phyloP scores from a whole-genome alignment of 2,888 invertebrate genomes.

The Macrophya annulata region DNA sequence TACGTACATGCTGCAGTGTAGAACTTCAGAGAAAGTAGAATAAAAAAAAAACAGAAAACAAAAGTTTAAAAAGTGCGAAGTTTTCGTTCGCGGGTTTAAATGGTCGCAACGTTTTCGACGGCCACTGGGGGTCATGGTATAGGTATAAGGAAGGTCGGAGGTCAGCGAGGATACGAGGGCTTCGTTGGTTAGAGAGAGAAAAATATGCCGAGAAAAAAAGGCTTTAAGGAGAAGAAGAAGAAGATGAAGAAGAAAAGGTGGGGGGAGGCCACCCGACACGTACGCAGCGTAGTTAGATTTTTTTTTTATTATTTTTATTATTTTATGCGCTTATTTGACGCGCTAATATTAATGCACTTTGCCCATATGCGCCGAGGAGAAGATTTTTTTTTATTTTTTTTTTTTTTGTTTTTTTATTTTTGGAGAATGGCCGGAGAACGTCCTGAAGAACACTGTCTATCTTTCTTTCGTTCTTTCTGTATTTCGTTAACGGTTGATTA shows the following conservation, averaged over 20 bases:
- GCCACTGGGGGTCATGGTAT: not conserved
- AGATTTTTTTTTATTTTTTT: not conserved
- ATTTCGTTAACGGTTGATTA: not conserved
- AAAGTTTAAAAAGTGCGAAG: conserved; percentile 3
- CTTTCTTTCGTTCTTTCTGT: not conserved
- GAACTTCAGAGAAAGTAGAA: not conserved
- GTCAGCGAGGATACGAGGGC: conserved; percentile 13
- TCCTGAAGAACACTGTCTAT: conserved; percentile 3
- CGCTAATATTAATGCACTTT: conserved; percentile 55
- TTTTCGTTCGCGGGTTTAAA: not conserved
- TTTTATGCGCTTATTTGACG: conserved; percentile 2
- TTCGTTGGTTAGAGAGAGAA: conserved; percentile 18
- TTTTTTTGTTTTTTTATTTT: not conserved
- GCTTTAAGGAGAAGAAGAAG: conserved; percentile 7
- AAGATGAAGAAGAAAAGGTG: conserved; percentile 53
- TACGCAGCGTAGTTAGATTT: conserved; percentile 53
- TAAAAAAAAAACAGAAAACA: not conserved
- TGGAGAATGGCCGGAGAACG: not conserved
- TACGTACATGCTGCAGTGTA: not conserved
- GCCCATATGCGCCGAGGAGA: conserved; percentile 39
- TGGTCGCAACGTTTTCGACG: not conserved
- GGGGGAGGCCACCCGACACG: conserved; percentile 57
- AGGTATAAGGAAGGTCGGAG: not conserved
- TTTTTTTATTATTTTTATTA: conserved; percentile 32
- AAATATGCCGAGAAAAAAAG: conserved; percentile 55